A percentile compares a stretch with the other conserved stretches of the same genome.
These are phyloP conservation scores for Melolontha melolontha DNA, from an alignment of 2,888 invertebrate species.

Conservation along the genomic window DNA sequence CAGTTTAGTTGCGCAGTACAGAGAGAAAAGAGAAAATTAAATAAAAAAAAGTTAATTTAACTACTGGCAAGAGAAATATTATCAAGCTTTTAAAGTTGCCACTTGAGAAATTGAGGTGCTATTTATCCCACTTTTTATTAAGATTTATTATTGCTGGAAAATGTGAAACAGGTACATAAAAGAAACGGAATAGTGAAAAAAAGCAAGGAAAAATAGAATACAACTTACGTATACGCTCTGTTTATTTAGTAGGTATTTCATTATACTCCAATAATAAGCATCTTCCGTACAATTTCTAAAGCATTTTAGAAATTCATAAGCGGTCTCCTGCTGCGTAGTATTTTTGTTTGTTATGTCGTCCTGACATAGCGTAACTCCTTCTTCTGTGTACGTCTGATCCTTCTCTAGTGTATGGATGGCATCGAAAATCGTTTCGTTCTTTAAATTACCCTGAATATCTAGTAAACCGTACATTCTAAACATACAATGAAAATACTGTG, in stretches of 20 bases:
- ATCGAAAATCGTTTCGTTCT: slow-evolving; percentile 23
- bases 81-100: no score
- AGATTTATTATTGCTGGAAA: no score
- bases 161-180: not conserved
- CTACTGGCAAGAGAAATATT: no score
- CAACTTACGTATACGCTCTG: slow-evolving; percentile 23
- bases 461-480: slow-evolving; percentile 26
- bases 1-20: no score
- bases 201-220: not conserved
- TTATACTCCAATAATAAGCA: slow-evolving; percentile 24
- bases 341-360: slow-evolving; percentile 8
- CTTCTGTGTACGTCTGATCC: slow-evolving; percentile 15
- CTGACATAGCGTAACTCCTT: slow-evolving; percentile 15
- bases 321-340: slow-evolving; percentile 17
- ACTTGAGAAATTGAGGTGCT: no score
- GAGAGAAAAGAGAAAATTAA: no score
- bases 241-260: slow-evolving; percentile 24
- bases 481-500: slow-evolving; percentile 31
- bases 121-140: no score
- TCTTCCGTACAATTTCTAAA: slow-evolving; percentile 20
- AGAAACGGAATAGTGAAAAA: not conserved
- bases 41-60: no score
- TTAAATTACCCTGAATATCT: slow-evolving; percentile 20
- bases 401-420: slow-evolving; percentile 15
- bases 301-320: slow-evolving; percentile 27